Evolutionary conservation across 2,888 invertebrate species (phyloP), one percentile per base, ranked within the genome.

Genomic region (Microctonus hyperodae): DNA sequence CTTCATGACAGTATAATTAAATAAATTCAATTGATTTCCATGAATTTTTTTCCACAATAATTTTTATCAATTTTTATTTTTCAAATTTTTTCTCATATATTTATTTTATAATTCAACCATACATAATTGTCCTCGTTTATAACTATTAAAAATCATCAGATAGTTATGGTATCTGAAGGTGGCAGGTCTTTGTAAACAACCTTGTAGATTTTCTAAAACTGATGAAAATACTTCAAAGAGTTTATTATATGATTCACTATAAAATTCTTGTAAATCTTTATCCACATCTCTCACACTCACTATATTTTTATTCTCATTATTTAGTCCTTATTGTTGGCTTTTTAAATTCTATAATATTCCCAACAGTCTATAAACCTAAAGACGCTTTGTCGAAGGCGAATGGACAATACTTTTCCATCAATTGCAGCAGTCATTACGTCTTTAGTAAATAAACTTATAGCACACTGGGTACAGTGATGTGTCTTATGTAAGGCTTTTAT

Each of bases 401-500:
- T 55, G 55, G 55, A 55, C 55, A 55, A 55, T 16, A 55, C 55
- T 55, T 55, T 55, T 33, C n/a, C n/a, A n/a, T 13, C 55, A 33
- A 25, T 16, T 55, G 9, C 25, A 10, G 25, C 9, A n/a, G 9
- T 25, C n/a, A 23, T 55, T 31, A 31, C n/a, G 33, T 55, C 55
- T 28, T 13, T 23, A 7, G 7, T 44, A 16, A 44, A 44, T 16
- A 44, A 44, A 16, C 16, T 44, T 44, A 44, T 44, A 16, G 44
- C 16, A n/a, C 28, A 28, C 7, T 5, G 28, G 28, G 28, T 28
- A n/a, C n/a, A 28, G 28, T 50, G 20, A 50, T 10, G 40, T 10
- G 9, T 7, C 48, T 61, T 67, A 71, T 57, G 68, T 70, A 70
- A 73, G 70, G 28, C 33, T 35, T 44, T 20, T 16, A 44, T 28